These are phyloP conservation scores for Meloe dianella DNA, from an alignment of 2,888 invertebrate genomes.

Conservation along the genomic window DNA sequence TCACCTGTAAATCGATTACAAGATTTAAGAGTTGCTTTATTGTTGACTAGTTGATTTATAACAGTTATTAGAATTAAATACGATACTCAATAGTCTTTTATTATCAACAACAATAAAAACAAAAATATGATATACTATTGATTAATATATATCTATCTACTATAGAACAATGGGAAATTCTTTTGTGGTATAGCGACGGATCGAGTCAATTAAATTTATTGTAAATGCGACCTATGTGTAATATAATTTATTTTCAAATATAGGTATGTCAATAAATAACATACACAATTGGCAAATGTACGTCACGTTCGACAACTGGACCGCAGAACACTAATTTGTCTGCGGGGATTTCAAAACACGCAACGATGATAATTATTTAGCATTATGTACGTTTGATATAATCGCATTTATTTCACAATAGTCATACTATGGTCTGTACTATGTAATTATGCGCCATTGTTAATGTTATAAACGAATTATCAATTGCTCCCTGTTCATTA, in stretches of 20 bases:
- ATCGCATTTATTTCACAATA: slow-evolving; percentile 54
- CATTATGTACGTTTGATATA: slow-evolving; percentile 56
- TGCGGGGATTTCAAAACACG: slow-evolving; percentile 52
- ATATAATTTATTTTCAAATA: slow-evolving; percentile 52
- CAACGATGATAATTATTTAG: slow-evolving; percentile 58
- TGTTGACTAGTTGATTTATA: background rate
- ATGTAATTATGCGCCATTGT: slow-evolving; percentile 49
- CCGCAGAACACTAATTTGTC: slow-evolving; percentile 55
- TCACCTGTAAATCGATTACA: slow-evolving; percentile 2
- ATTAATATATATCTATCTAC: background rate
- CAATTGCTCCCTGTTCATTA: slow-evolving; percentile 31
- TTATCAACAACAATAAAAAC: background rate
- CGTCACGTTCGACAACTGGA: slow-evolving; percentile 56
- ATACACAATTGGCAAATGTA: slow-evolving; percentile 53
- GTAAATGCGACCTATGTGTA: slow-evolving; percentile 48
- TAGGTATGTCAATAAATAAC: slow-evolving; percentile 51
- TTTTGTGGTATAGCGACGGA: slow-evolving; percentile 17
- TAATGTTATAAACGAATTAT: slow-evolving; percentile 50
- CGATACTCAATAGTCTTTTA: background rate
- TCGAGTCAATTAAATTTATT: slow-evolving; percentile 45
- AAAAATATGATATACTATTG: no score
- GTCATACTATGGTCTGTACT: slow-evolving; percentile 35
- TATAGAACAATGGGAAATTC: background rate
- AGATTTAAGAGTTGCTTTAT: background rate
- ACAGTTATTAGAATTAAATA: background rate